Evolutionary conservation across 2,113 vertebrate genomes (phyloP).

Genomic region (Prietella phreatophila): DNA sequence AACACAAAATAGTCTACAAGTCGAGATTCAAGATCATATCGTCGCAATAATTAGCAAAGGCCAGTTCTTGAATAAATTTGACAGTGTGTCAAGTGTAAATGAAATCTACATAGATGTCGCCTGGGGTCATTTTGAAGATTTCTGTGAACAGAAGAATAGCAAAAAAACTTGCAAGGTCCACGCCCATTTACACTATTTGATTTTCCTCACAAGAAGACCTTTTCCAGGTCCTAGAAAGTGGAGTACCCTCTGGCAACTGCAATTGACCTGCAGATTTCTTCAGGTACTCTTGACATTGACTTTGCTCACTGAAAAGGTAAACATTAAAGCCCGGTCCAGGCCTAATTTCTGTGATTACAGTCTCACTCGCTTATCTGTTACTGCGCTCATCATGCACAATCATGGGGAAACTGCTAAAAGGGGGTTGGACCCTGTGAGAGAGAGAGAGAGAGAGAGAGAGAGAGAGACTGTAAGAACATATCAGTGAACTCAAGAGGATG

Average conservation of each 20-base stretch:
- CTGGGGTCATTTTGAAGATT: neutral
- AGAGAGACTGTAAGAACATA: neutral
- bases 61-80: neutral
- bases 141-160: neutral
- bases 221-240: slow-evolving; percentile 51
- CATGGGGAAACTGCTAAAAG: neutral
- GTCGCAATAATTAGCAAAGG: neutral
- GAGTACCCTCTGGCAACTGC: slow-evolving; percentile 26
- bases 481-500: neutral
- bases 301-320: slow-evolving; percentile 13
- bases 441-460: too few species aligned
- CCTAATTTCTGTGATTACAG: neutral
- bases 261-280: neutral
- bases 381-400: neutral
- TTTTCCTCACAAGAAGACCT: neutral
- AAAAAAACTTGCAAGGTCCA: neutral
- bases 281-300: neutral
- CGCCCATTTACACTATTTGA: neutral
- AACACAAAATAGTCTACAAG: neutral
- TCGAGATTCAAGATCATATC: neutral
- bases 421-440: neutral
- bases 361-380: neutral
- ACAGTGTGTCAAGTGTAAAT: neutral
- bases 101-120: neutral
- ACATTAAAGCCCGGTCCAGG: neutral